These are phyloP conservation scores for Diaprepes abbreviatus DNA, from an alignment of 2,888 invertebrate genomes.

Conservation along the genomic window DNA sequence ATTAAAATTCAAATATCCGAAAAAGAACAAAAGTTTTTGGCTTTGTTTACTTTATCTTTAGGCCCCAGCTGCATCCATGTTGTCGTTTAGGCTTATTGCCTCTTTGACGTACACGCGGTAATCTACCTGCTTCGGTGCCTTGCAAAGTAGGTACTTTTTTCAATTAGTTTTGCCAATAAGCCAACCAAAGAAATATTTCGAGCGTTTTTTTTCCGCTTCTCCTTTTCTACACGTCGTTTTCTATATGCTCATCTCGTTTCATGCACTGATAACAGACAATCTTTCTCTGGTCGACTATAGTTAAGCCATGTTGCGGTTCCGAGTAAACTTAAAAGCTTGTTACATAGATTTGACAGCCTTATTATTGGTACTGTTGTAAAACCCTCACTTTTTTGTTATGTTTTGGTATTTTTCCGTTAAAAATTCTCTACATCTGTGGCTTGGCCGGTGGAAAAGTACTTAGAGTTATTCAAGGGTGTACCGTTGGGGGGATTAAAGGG, in stretches of 20 bases:
- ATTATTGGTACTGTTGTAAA: too few relatives aligned
- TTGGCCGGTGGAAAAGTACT: too few relatives aligned
- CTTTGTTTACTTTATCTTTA: constrained; percentile 9
- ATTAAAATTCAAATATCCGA: constrained; percentile 5
- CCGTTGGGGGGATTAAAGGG: too few relatives aligned
- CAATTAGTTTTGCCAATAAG: neutral
- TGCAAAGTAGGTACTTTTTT: constrained; percentile 10
- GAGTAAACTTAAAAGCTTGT: too few relatives aligned
- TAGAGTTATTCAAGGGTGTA: too few relatives aligned
- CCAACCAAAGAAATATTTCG: too few relatives aligned
- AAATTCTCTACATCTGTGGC: too few relatives aligned
- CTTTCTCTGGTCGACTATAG: neutral
- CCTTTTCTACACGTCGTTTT: neutral
- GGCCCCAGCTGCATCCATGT: constrained; percentile 11
- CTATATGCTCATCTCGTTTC: neutral
- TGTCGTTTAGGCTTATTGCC: neutral
- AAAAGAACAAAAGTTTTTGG: neutral
- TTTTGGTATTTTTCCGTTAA: too few relatives aligned
- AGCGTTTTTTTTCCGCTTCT: too few relatives aligned
- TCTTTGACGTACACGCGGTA: neutral
- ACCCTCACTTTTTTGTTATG: too few relatives aligned
- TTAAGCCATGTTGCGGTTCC: too few relatives aligned
- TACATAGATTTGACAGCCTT: too few relatives aligned
- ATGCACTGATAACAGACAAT: neutral
- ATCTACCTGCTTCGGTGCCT: neutral